Evolutionary conservation across 2,888 invertebrate species (phyloP), one percentile per base, ranked within the genome.

Genomic region (Chloroclystis v-ata): DNA sequence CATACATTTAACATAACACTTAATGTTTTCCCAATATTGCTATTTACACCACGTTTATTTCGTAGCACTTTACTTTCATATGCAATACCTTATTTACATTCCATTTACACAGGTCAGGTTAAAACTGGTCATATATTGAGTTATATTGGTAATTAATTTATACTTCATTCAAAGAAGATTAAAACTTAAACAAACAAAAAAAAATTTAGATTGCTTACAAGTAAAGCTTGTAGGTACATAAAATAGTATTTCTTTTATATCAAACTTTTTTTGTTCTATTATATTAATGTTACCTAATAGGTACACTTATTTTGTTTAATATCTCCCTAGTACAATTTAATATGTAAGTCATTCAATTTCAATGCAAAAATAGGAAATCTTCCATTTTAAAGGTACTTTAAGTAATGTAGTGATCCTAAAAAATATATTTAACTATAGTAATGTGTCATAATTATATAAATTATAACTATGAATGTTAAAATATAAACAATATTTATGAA

Each of bases 261-360:
- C n/a, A n/a, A n/a, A n/a, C n/a, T n/a, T n/a, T n/a, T n/a, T n/a
- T n/a, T n/a, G n/a, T n/a, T n/a, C n/a, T n/a, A n/a, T n/a, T n/a
- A n/a, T n/a, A 20, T 20, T 20, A 5, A 20, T 4, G 5, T 20
- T 20, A 20, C 20, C 20, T 20, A 20, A 5, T 4, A 4, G 60
- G 65, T 67, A 70, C 61, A 61, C 61, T 65, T 66, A 67, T 71
- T 61, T 49, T 56, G 52, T 49, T 47, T 33, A 46, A 53, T 58
- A 59, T 58, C 61, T 42, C 26, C 35, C 20, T 46, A 49, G 38
- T 49, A 38, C 63, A 66, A 50, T 50, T 35, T 49, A 24, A 30
- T 32, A 51, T 47, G 44, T 56, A 48, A 46, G 40, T 38, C 42
- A 43, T 26, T 38, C 38, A 54, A 52, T 52, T 28, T 47, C 32